Percentiles rank a stretch among this genome's conserved stretches.
phyloP scores from a whole-genome alignment of 1,140 invertebrate genomes.

The Sinonovacula constricta region DNA sequence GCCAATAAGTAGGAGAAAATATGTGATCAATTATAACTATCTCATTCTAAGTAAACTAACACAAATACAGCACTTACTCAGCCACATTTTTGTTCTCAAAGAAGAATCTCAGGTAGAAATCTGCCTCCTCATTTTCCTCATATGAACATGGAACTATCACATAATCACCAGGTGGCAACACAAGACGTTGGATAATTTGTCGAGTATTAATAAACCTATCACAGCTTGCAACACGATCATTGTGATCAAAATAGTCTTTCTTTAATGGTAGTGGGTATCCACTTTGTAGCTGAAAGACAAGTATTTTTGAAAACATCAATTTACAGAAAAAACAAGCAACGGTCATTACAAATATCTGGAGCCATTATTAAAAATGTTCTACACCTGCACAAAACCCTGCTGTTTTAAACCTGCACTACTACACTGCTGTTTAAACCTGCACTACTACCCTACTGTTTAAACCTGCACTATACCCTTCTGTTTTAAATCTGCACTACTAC shows the following conservation, averaged over 20 bases:
- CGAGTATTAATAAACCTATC: constrained; percentile 95
- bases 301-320: neutral
- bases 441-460: too few species aligned
- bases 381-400: neutral
- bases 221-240: constrained; percentile 90
- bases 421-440: too few species aligned
- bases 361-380: neutral
- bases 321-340: neutral
- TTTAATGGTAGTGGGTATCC: constrained; percentile 87
- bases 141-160: constrained; percentile 91
- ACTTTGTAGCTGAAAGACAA: constrained; percentile 49
- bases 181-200: constrained; percentile 87
- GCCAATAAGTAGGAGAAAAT: too few species aligned
- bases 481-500: too few species aligned
- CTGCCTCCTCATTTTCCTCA: constrained; percentile 95
- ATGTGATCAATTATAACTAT: too few species aligned
- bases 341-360: neutral
- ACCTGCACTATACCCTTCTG: too few species aligned
- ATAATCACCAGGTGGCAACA: constrained; percentile 87
- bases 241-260: constrained; percentile 95
- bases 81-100: constrained; percentile 86
- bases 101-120: constrained; percentile 96
- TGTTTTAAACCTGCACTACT: too few species aligned
- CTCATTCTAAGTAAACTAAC: too few species aligned
- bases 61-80: constrained; percentile 73